Evolutionary conservation across 2,113 vertebrate genomes (phyloP).

Genomic region (Hemichromis elongatus): DNA sequence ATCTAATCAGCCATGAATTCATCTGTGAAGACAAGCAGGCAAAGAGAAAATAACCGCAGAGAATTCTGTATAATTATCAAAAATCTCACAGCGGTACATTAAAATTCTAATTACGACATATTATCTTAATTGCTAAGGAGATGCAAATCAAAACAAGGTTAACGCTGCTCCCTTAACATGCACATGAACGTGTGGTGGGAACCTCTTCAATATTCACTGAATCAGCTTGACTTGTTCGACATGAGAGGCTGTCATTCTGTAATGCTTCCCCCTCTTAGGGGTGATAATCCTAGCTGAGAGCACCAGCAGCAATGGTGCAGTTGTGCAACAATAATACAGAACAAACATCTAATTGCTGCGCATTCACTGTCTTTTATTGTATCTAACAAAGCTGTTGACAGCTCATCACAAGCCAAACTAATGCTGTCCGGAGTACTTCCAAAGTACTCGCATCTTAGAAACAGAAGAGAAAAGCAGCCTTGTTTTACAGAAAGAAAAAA

Average conservation of each 20-base stretch:
- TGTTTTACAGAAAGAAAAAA: background rate
- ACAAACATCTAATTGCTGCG: conserved; percentile 64
- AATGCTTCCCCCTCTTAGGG: conserved; percentile 59
- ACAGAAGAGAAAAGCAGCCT: background rate
- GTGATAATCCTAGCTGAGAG: conserved; percentile 61
- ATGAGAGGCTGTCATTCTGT: conserved; percentile 63
- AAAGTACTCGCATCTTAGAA: background rate
- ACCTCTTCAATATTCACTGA: conserved; percentile 67
- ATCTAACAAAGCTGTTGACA: conserved; percentile 50
- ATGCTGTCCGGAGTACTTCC: conserved; percentile 6
- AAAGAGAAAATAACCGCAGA: conserved; percentile 67
- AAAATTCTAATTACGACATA: conserved; percentile 77
- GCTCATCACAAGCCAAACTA: conserved; percentile 18
- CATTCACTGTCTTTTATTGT: conserved; percentile 51
- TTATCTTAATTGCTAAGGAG: conserved; percentile 76
- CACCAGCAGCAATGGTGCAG: conserved; percentile 37
- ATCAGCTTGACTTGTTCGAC: conserved; percentile 69
- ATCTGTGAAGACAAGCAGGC: conserved; percentile 64
- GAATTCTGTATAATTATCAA: conserved; percentile 73
- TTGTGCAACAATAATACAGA: conserved; percentile 54
- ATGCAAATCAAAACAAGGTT: conserved; percentile 77
- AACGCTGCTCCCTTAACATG: conserved; percentile 66
- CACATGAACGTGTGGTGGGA: conserved; percentile 58
- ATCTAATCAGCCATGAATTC: conserved; percentile 76
- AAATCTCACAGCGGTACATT: conserved; percentile 74